Conservation (phyloP, 1,140 invertebrate species). For the Rhagoletis zephyria region DNA sequence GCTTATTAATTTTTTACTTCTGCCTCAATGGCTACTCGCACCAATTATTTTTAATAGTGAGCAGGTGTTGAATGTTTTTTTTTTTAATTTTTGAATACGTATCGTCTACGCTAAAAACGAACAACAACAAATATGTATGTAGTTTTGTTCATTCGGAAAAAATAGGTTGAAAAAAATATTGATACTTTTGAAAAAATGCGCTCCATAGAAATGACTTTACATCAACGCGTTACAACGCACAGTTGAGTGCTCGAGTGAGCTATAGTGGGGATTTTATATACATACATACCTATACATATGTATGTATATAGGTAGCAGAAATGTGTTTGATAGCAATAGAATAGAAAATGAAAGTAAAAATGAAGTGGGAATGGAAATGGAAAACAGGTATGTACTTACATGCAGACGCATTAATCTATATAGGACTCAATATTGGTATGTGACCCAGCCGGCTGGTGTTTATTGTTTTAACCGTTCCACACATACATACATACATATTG, state of each 20-base stretch:
- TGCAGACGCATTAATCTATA: neutral
- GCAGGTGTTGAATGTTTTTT: too few relatives aligned
- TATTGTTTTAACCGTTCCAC: constrained; percentile 34
- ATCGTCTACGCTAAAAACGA: too few relatives aligned
- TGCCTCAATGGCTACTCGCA: too few relatives aligned
- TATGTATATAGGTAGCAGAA: neutral
- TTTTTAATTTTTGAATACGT: too few relatives aligned
- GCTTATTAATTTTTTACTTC: too few relatives aligned
- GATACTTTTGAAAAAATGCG: neutral
- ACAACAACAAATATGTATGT: too few relatives aligned
- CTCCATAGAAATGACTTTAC: neutral
- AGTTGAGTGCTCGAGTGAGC: neutral
- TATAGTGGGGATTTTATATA: neutral
- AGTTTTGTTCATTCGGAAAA: too few relatives aligned
- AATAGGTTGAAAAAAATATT: neutral
- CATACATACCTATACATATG: too few relatives aligned
- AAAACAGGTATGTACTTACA: neutral
- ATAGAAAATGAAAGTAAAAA: neutral
- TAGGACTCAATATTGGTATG: neutral
- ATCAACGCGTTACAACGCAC: neutral
- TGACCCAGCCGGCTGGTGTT: constrained; percentile 33
- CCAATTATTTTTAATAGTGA: too few relatives aligned
- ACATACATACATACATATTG: neutral
- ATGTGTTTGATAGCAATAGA: neutral
- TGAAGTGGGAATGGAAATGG: neutral